Evolutionary conservation across 2,113 vertebrate genomes (phyloP).

Genomic region (Hirundichthys speculiger): DNA sequence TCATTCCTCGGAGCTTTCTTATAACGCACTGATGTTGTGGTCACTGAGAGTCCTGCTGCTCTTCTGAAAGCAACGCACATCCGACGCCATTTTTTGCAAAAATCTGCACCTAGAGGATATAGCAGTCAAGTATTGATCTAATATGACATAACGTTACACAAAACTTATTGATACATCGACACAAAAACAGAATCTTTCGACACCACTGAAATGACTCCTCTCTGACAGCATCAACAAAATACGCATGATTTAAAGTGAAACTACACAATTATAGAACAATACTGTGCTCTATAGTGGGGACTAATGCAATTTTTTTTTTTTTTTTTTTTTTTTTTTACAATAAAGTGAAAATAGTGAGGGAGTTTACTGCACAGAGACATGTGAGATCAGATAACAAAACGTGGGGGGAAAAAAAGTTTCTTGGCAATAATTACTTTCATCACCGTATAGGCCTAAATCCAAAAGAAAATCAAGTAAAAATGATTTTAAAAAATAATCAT

Average conservation of each 20-base stretch:
- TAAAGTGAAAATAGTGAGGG: too few relatives aligned
- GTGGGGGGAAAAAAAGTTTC: too few relatives aligned
- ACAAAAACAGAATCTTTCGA: too few relatives aligned
- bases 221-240: neutral
- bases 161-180: constrained; percentile 11
- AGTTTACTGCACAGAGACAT: too few relatives aligned
- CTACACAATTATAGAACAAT: neutral
- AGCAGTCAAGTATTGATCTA: constrained; percentile 4
- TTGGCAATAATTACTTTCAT: too few relatives aligned
- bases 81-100: constrained; percentile 70
- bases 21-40: constrained; percentile 32
- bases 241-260: neutral
- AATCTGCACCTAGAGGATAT: constrained; percentile 38
- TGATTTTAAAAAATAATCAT: too few relatives aligned
- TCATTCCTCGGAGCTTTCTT: constrained; percentile 49
- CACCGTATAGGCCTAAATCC: too few relatives aligned
- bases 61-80: constrained; percentile 22
- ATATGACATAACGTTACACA: neutral
- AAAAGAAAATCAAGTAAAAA: too few relatives aligned
- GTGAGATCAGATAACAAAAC: too few relatives aligned
- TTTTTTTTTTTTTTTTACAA: too few relatives aligned
- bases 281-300: neutral
- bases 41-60: constrained; percentile 42
- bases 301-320: too few relatives aligned
- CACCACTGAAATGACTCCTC: too few relatives aligned